These are phyloP conservation scores for Geococcyx californianus DNA, from an alignment of 2,113 vertebrate species.

Conservation along the genomic window DNA sequence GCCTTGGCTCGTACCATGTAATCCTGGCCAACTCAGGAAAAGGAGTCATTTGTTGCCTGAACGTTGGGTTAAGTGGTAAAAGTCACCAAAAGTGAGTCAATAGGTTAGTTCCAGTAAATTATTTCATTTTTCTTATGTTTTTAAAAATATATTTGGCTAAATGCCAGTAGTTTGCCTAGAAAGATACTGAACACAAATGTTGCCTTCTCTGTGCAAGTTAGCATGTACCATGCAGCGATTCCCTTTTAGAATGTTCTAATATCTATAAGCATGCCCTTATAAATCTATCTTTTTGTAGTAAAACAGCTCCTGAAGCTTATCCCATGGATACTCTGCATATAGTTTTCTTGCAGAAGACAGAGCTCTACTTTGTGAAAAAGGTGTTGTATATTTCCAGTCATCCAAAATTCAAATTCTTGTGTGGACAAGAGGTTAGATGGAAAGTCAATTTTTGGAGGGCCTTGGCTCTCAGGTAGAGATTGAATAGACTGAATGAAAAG, in stretches of 20 bases:
- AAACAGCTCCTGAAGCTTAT: background rate
- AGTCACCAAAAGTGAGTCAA: conserved; percentile 30
- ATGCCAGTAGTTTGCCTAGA: background rate
- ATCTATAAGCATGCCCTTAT: accelerated
- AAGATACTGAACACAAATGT: background rate
- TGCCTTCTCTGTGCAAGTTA: background rate
- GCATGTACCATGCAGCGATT: background rate
- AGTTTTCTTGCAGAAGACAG: background rate
- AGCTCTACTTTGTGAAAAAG: background rate
- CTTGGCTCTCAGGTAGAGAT: background rate
- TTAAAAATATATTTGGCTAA: background rate
- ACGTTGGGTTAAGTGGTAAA: background rate
- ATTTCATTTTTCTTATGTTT: conserved; percentile 23
- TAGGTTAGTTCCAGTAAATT: conserved; percentile 29
- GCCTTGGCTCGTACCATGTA: background rate
- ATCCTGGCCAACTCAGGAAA: conserved; percentile 12
- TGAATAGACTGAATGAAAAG: background rate
- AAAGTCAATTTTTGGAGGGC: background rate
- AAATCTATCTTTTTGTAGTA: background rate
- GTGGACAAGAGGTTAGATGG: background rate
- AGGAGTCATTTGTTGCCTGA: conserved; percentile 27
- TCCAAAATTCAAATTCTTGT: background rate
- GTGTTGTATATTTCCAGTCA: background rate
- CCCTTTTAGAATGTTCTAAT: background rate
- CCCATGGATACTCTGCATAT: background rate